Evolutionary conservation across 2,113 vertebrate genomes (phyloP).

Genomic region (human (Homo sapiens)): GRCh38 chr6:7687001-7687500

Average conservation of each 20-base stretch:
- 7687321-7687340: not conserved
- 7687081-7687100: not conserved
- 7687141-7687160: conserved; percentile 9
- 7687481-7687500: conserved; percentile 2
- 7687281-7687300: not conserved
- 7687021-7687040: not conserved
- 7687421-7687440: not conserved
- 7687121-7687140: not conserved
- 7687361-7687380: not conserved
- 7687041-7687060: not conserved
- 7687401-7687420: not conserved
- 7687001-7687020: conserved; percentile 24
- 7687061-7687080: not conserved
- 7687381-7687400: not conserved
- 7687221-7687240: conserved; percentile 17
- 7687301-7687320: not conserved
- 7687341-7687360: not conserved
- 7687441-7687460: not conserved
- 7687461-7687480: not conserved
- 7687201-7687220: not conserved
- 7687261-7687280: not conserved
- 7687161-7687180: not conserved
- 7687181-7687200: not conserved
- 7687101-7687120: not conserved
- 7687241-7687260: not conserved